phyloP scores from a whole-genome alignment of 2,888 invertebrate genomes.

The Tuta absoluta region DNA sequence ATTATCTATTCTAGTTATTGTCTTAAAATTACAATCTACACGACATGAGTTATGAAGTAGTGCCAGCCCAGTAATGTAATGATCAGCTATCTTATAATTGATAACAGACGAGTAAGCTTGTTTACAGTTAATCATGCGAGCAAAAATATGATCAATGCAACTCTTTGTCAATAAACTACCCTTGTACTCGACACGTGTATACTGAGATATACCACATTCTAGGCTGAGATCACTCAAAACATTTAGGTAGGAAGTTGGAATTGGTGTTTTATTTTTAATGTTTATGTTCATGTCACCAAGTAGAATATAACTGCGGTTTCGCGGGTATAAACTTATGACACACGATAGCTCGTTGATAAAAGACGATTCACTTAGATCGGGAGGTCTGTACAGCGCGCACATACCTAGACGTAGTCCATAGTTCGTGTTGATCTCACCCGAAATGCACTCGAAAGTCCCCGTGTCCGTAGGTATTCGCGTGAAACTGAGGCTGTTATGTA shows the following conservation, averaged over 20 bases:
- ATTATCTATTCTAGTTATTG: background rate
- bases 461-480: background rate
- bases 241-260: background rate
- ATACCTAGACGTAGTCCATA: background rate
- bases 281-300: constrained; percentile 13
- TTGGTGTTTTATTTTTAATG: background rate
- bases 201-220: background rate
- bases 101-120: no score
- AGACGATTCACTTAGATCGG: background rate
- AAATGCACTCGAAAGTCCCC: background rate
- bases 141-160: constrained; percentile 5
- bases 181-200: background rate
- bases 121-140: background rate
- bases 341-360: background rate
- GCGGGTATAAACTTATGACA: background rate
- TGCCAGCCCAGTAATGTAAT: background rate
- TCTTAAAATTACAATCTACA: no score
- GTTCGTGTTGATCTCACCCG: background rate
- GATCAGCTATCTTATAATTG: no score
- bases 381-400: constrained; percentile 7
- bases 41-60: background rate
- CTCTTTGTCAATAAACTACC: background rate
- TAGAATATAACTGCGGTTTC: background rate
- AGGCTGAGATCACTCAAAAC: background rate
- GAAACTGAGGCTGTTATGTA: background rate